Base-by-base conservation (phyloP, 92 coral and sea anemone species). In the Virgularia gustaviana region DNA sequence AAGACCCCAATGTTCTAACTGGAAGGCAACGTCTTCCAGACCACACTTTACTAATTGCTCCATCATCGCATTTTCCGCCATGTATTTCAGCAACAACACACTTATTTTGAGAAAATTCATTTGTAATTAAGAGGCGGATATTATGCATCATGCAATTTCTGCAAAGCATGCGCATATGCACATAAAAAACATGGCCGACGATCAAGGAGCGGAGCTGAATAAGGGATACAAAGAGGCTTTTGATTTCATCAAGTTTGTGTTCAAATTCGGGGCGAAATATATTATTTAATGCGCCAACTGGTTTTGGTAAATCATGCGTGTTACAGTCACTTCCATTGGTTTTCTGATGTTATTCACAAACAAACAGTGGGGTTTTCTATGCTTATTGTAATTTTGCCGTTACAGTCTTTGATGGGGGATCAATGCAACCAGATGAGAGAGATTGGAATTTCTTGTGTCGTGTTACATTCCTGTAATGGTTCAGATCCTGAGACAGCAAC, bases 41-140 rank as follows among this genome's bases (percentile, higher is more conserved):
- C 64, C 76, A 52, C 76, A 51, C 49, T 61, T 51, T 27, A 33
- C 29, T 1, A 52, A 52, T 34, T 71, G 76, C 39, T 71, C 44
- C 1, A 71, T 25, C 7, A 53, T 52, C 37, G 63, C 76, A 71
- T 71, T 71, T 1, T n/a, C n/a, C n/a, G n/a, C n/a, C n/a, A n/a
- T n/a, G n/a, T n/a, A n/a, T n/a, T n/a, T n/a, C n/a, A n/a, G n/a
- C n/a, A n/a, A n/a, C n/a, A n/a, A n/a, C 6, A 15, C 6, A 10
- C 16, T 63, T 0, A 36, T 63, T 13, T 63, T 36, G n/a, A n/a
- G n/a, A n/a, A n/a, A n/a, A n/a, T n/a, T n/a, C n/a, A n/a, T n/a
- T n/a, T n/a, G n/a, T n/a, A n/a, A n/a, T n/a, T n/a, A n/a, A n/a
- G n/a, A n/a, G n/a, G n/a, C n/a, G n/a, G n/a, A n/a, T n/a, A n/a